Conservation (phyloP, 2,797 vertebrate species). For the Acridotheres tristis region DNA sequence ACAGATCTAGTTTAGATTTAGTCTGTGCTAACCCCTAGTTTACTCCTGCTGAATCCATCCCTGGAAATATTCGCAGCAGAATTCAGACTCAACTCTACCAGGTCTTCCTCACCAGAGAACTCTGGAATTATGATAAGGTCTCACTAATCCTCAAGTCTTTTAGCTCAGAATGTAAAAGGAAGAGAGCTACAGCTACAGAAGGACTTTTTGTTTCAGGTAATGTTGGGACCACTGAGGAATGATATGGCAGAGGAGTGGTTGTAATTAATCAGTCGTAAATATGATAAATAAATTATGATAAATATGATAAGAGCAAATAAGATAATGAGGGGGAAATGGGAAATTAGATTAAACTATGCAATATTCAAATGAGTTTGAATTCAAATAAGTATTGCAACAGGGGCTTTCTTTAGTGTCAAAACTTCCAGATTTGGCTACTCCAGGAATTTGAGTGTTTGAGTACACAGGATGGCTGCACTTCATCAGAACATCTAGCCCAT, state of each 20-base stretch:
- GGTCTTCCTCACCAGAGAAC: background rate
- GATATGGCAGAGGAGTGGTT: background rate
- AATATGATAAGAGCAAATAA: background rate
- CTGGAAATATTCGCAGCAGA: slow-evolving; percentile 1
- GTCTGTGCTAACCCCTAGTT: background rate
- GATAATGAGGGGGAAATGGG: background rate
- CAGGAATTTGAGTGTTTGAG: background rate
- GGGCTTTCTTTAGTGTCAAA: background rate
- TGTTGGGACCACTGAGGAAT: background rate
- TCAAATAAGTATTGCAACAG: background rate
- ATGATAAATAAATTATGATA: background rate
- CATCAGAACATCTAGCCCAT: background rate
- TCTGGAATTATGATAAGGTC: background rate
- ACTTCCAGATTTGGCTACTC: background rate
- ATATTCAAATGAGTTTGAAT: background rate
- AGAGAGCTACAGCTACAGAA: background rate
- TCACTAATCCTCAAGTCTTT: background rate
- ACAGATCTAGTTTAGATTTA: background rate
- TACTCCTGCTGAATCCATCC: background rate
- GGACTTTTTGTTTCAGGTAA: background rate
- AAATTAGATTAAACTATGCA: background rate
- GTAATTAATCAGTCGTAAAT: background rate
- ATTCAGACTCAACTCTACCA: background rate
- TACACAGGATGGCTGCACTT: background rate
- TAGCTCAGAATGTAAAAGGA: background rate